Conservation (phyloP, 2,113 vertebrate species). For the Naja naja region DNA sequence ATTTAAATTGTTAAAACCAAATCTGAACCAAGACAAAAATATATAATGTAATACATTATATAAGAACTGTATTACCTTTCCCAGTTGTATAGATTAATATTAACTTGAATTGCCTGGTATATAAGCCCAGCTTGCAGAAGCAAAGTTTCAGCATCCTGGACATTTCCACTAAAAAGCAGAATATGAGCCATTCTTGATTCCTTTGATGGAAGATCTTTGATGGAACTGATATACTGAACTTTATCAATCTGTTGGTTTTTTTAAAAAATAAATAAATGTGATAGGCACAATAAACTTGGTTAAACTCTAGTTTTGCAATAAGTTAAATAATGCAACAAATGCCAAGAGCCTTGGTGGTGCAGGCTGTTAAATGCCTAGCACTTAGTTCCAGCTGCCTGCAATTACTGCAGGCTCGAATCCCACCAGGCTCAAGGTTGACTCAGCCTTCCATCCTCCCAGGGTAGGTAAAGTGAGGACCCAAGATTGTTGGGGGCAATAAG, state of each 20-base stretch:
- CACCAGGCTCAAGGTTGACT: too few relatives aligned
- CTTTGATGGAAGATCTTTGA: slow-evolving; percentile 89
- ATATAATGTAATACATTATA: not conserved
- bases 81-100: slow-evolving; percentile 93
- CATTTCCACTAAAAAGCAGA: slow-evolving; percentile 87
- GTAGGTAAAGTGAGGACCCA: too few relatives aligned
- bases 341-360: too few relatives aligned
- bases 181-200: slow-evolving; percentile 89
- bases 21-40: not conserved
- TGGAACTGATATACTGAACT: slow-evolving; percentile 89
- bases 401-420: too few relatives aligned
- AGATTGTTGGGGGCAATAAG: too few relatives aligned
- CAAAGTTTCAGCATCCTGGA: slow-evolving; percentile 85
- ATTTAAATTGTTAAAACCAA: not conserved
- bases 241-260: slow-evolving; percentile 82
- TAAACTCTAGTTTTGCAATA: rapidly evolving
- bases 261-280: not conserved
- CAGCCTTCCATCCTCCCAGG: too few relatives aligned
- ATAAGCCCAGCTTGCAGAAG: slow-evolving; percentile 87
- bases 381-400: too few relatives aligned
- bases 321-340: too few relatives aligned
- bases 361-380: too few relatives aligned
- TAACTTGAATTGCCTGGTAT: slow-evolving; percentile 91
- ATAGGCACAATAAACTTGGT: not conserved
- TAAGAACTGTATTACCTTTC: slow-evolving; percentile 78